Conservation (phyloP, 2,797 vertebrate genomes). For the Coccyzus lansbergi region DNA sequence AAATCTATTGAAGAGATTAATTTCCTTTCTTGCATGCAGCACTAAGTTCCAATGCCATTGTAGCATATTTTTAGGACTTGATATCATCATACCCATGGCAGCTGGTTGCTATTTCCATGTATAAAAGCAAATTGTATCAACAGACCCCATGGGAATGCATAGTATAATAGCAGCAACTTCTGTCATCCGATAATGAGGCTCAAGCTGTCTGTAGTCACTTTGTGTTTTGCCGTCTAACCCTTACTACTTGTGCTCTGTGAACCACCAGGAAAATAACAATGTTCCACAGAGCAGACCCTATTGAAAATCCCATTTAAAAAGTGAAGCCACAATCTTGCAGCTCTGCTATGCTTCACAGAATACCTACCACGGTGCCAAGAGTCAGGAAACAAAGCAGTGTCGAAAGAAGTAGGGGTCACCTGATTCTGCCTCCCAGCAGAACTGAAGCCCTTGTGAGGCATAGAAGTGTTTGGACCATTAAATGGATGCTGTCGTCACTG, state of each 20-base stretch:
- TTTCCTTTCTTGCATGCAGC: neutral
- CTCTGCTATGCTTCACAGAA: neutral
- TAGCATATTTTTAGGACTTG: neutral
- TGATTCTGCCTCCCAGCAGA: neutral
- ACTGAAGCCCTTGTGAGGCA: neutral
- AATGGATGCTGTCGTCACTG: conserved; percentile 22
- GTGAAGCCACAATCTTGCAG: neutral
- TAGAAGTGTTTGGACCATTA: neutral
- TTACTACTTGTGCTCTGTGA: neutral
- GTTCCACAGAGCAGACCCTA: neutral
- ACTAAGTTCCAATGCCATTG: neutral
- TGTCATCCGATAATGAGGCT: neutral
- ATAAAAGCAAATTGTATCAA: conserved; percentile 1
- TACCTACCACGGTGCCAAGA: neutral
- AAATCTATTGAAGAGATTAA: neutral
- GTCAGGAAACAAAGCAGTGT: neutral
- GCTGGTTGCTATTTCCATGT: conserved; percentile 34
- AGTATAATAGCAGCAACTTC: neutral
- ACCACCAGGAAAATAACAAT: neutral
- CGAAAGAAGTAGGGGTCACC: neutral
- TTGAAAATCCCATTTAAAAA: neutral
- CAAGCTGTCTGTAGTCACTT: neutral
- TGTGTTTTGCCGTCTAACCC: neutral
- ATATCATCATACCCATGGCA: neutral
- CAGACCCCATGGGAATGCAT: neutral